phyloP scores from a whole-genome alignment of 2,113 vertebrate species.

The Balaeniceps rex region DNA sequence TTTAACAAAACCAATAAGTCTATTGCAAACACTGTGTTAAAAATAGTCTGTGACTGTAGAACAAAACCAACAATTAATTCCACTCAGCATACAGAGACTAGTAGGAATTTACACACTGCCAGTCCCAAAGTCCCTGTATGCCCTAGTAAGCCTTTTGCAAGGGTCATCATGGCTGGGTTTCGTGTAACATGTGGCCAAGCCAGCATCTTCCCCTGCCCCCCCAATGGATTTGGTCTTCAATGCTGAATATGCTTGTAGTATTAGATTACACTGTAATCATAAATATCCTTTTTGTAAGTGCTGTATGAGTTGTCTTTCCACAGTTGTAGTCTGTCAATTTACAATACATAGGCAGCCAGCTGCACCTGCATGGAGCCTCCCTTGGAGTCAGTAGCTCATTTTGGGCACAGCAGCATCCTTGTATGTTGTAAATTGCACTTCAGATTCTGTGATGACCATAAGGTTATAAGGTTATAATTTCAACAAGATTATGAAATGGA shows the following conservation, averaged over 20 bases:
- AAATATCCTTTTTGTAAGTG: not conserved
- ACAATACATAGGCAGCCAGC: not conserved
- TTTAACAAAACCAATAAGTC: not conserved
- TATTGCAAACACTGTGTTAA: not conserved
- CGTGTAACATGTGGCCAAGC: accelerated
- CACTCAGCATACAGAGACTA: not conserved
- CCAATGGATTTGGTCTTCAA: not conserved
- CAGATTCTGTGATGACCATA: not conserved
- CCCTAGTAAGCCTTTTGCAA: not conserved
- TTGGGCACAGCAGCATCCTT: not conserved
- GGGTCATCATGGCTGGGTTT: not conserved
- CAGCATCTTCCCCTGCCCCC: not conserved
- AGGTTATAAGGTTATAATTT: not conserved
- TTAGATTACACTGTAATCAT: not conserved
- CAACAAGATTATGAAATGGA: not conserved
- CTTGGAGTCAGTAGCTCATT: not conserved
- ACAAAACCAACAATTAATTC: not conserved
- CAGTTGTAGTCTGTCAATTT: not conserved
- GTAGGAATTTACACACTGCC: not conserved
- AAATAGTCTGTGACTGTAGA: not conserved
- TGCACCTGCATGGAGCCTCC: not conserved
- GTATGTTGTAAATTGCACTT: not conserved
- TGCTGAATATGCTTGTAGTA: no score
- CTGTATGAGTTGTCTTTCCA: not conserved
- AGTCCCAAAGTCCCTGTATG: not conserved